These are phyloP conservation scores for Sebastolobus alascanus DNA, from an alignment of 2,797 vertebrate genomes.

Conservation along the genomic window DNA sequence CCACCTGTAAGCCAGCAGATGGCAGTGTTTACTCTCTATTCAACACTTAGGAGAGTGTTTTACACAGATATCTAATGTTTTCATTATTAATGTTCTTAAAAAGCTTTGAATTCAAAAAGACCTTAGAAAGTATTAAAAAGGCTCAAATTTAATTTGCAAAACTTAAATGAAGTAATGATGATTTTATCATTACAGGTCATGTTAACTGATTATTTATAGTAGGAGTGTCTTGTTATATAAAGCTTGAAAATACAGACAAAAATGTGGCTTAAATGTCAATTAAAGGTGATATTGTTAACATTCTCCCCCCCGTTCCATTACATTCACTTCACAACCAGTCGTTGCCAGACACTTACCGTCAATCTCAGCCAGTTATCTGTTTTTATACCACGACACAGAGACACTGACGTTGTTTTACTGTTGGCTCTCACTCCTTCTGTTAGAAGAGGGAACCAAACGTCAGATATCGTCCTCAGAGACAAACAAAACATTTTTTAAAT, in stretches of 20 bases:
- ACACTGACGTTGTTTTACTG: too few species aligned
- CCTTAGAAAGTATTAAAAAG: background rate
- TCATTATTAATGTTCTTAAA: background rate
- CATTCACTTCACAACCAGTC: too few species aligned
- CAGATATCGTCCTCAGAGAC: too few species aligned
- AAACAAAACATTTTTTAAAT: too few species aligned
- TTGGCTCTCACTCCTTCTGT: too few species aligned
- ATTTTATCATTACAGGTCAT: background rate
- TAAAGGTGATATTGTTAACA: background rate
- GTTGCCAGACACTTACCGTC: too few species aligned
- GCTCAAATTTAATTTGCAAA: background rate
- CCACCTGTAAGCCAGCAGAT: slow-evolving; percentile 49
- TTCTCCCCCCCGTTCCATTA: too few species aligned
- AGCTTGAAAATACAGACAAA: background rate
- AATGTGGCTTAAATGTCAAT: background rate
- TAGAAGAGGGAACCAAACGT: too few species aligned
- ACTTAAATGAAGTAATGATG: background rate
- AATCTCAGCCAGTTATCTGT: too few species aligned
- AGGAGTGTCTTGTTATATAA: background rate
- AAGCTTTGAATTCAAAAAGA: too few species aligned
- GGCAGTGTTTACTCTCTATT: slow-evolving; percentile 51
- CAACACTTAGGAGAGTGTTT: background rate
- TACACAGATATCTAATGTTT: background rate
- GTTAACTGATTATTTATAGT: background rate
- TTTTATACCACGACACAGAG: too few species aligned